Evolutionary conservation across 2,797 vertebrate genomes (phyloP).

Genomic region (Anas bernieri): DNA sequence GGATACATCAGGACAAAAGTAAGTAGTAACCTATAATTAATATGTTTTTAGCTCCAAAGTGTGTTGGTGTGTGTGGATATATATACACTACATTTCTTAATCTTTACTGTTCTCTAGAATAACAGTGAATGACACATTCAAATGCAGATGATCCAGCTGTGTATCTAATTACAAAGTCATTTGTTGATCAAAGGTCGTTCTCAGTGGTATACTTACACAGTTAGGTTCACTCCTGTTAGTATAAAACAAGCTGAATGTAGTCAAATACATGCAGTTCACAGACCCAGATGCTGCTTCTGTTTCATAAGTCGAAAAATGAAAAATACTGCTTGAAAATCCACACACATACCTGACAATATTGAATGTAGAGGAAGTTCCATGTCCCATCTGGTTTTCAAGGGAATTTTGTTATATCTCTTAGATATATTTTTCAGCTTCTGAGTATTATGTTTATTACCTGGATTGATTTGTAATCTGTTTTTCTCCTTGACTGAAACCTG

Average conservation of each 20-base stretch:
- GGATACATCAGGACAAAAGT: not conserved
- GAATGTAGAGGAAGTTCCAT: not conserved
- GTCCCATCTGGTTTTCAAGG: not conserved
- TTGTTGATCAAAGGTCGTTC: not conserved
- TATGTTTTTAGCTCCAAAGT: not conserved
- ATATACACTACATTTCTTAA: not conserved
- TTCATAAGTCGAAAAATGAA: not conserved
- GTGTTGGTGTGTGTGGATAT: not conserved
- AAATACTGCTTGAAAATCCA: not conserved
- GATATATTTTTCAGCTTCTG: slow-evolving; percentile 23
- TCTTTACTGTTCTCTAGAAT: not conserved
- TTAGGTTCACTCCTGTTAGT: not conserved
- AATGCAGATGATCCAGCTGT: not conserved
- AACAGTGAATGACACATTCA: not conserved
- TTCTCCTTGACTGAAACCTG: slow-evolving; percentile 22
- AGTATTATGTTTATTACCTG: slow-evolving; percentile 16
- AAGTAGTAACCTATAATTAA: not conserved
- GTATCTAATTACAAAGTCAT: not conserved
- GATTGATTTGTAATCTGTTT: slow-evolving; percentile 47
- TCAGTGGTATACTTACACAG: not conserved
- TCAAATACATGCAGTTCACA: not conserved
- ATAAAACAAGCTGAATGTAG: not conserved
- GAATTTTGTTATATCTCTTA: slow-evolving; percentile 29
- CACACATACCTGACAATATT: not conserved
- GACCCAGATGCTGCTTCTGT: not conserved